These are phyloP conservation scores for Habrosyne pyritoides DNA, from an alignment of 2,888 invertebrate species.

Conservation along the genomic window DNA sequence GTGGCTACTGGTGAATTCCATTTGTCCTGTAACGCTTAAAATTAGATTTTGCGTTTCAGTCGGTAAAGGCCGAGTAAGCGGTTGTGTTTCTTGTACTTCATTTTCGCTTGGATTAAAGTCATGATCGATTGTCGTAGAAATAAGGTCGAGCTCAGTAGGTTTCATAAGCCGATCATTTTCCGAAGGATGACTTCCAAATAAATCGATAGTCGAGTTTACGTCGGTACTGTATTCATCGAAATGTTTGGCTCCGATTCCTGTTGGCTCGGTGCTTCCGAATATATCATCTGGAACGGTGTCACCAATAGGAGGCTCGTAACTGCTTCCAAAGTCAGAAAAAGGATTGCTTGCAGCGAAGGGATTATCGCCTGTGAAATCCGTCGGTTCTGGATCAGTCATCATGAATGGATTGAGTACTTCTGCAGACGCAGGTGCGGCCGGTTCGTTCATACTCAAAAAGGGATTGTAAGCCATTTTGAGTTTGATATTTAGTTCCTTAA, in stretches of 20 bases:
- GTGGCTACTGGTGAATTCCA: constrained; percentile 94
- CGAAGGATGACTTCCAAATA: constrained; percentile 45
- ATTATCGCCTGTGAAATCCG: constrained; percentile 80
- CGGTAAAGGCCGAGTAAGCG: constrained; percentile 85
- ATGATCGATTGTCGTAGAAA: constrained; percentile 54
- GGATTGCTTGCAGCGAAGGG: constrained; percentile 90
- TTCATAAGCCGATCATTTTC: constrained; percentile 53
- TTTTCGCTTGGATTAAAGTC: constrained; percentile 38
- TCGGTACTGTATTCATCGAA: constrained; percentile 51
- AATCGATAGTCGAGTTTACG: constrained; percentile 30
- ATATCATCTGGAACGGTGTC: constrained; percentile 72
- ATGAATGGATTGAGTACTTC: constrained; percentile 88
- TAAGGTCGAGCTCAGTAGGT: constrained; percentile 69
- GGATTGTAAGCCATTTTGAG: constrained; percentile 89
- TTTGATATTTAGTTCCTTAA: constrained; percentile 30
- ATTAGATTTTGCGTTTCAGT: constrained; percentile 93
- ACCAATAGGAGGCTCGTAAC: constrained; percentile 63
- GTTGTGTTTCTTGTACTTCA: constrained; percentile 49
- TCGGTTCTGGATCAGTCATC: constrained; percentile 72
- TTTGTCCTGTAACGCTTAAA: constrained; percentile 92
- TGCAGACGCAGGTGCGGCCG: constrained; percentile 73
- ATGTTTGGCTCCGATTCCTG: constrained; percentile 60
- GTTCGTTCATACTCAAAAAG: constrained; percentile 90
- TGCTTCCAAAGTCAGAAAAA: constrained; percentile 84
- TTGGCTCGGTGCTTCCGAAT: constrained; percentile 65